These are phyloP conservation scores for Holothuria glaberrima DNA, from an alignment of 35 echinoderm and acorn worm genomes.

Conservation along the genomic window DNA sequence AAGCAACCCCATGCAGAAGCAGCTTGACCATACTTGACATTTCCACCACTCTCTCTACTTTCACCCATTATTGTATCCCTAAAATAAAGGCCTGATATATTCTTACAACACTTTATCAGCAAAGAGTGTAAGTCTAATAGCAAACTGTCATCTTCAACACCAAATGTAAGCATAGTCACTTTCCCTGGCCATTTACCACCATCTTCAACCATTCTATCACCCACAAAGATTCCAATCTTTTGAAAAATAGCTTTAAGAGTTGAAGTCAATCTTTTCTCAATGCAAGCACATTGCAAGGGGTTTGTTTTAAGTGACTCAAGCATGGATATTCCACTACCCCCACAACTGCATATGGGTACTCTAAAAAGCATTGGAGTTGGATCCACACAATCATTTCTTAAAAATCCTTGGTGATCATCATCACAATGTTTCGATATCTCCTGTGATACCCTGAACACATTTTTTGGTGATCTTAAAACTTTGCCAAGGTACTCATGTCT, in stretches of 20 bases:
- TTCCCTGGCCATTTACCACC: not conserved
- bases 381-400: not conserved
- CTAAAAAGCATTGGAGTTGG: not conserved
- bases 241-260: not conserved
- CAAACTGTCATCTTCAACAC: not conserved
- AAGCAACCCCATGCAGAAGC: too few relatives aligned
- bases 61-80: too few relatives aligned
- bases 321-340: not conserved
- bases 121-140: not conserved
- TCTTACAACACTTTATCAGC: not conserved
- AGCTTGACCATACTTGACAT: too few relatives aligned
- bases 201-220: not conserved
- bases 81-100: too few relatives aligned
- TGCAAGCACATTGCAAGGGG: not conserved
- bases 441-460: not conserved
- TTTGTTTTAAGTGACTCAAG: not conserved
- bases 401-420: not conserved
- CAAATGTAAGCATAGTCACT: not conserved
- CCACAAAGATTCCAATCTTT: not conserved
- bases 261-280: not conserved
- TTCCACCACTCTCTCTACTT: too few relatives aligned
- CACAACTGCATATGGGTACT: not conserved
- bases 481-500: not conserved
- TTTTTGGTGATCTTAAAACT: slow-evolving; percentile 12
- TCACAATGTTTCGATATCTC: not conserved